These are phyloP conservation scores for Paguma larvata DNA, from an alignment of 2,797 vertebrate species.

Conservation along the genomic window DNA sequence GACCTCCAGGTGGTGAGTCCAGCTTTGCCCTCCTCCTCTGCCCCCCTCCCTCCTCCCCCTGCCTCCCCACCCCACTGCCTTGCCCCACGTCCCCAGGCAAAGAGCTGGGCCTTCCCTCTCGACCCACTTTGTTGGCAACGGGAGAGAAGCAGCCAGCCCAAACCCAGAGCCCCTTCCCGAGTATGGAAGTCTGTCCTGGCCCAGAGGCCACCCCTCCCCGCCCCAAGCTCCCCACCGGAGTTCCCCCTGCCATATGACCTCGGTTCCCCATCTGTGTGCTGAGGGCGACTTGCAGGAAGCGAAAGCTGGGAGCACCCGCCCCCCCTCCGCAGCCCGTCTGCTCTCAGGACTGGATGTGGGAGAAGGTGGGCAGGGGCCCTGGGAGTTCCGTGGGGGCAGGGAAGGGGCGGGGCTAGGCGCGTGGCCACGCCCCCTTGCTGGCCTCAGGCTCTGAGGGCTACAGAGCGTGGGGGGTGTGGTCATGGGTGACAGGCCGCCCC, in stretches of 20 bases:
- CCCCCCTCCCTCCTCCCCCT: no score
- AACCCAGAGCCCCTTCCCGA: not conserved
- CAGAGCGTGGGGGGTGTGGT: not conserved
- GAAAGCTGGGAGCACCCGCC: not conserved
- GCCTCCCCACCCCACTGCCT: not conserved
- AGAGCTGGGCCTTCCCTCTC: not conserved
- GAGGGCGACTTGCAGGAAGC: not conserved
- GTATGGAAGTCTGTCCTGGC: not conserved
- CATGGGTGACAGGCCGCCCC: rapidly evolving
- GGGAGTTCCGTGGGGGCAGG: not conserved
- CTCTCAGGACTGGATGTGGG: rapidly evolving
- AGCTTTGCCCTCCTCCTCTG: not conserved
- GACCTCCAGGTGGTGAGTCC: not conserved
- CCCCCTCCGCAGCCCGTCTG: not conserved
- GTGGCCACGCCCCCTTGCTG: not conserved
- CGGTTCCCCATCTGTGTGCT: not conserved
- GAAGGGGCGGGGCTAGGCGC: not conserved
- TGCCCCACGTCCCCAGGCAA: rapidly evolving
- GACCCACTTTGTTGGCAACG: not conserved
- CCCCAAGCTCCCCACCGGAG: not conserved
- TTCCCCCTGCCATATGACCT: not conserved
- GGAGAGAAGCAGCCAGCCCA: not conserved
- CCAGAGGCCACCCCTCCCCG: not conserved
- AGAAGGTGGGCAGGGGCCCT: not conserved
- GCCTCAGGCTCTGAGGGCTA: not conserved